These are phyloP conservation scores for Typhlichthys subterraneus DNA, from an alignment of 2,797 vertebrate species.

Conservation along the genomic window DNA sequence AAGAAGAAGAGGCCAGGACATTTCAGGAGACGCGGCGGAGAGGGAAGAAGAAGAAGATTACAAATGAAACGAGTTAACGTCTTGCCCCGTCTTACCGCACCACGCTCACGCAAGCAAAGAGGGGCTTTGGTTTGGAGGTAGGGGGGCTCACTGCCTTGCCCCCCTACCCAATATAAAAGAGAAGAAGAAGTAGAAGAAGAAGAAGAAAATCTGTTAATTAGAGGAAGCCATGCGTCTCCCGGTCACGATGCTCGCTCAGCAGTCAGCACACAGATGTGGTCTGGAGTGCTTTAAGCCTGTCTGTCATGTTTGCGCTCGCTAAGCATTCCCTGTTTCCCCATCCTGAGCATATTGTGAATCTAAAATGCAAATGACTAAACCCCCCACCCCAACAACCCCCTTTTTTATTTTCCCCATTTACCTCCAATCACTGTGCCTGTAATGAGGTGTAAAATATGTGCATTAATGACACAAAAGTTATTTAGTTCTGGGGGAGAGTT, in stretches of 20 bases:
- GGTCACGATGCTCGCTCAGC: slow-evolving; percentile 65
- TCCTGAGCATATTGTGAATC: slow-evolving; percentile 74
- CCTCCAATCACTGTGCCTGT: slow-evolving; percentile 77
- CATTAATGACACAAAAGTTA: slow-evolving; percentile 88
- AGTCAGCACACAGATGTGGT: slow-evolving; percentile 75
- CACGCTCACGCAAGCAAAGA: slow-evolving; percentile 79
- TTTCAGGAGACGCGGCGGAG: slow-evolving; percentile 91
- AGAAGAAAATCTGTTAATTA: slow-evolving; percentile 71
- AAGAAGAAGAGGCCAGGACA: slow-evolving; percentile 96
- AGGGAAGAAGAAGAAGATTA: slow-evolving; percentile 85
- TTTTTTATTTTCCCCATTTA: slow-evolving; percentile 55
- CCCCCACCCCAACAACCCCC: background rate
- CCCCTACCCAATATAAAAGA: slow-evolving; percentile 1
- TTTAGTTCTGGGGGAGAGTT: slow-evolving; percentile 89
- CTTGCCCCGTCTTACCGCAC: slow-evolving; percentile 83
- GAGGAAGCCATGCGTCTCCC: slow-evolving; percentile 73
- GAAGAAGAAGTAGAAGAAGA: background rate
- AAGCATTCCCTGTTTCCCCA: slow-evolving; percentile 49
- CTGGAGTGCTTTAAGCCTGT: slow-evolving; percentile 71
- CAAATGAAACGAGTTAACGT: slow-evolving; percentile 94
- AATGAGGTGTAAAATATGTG: slow-evolving; percentile 90
- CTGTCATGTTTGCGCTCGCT: slow-evolving; percentile 28
- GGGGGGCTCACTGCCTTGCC: slow-evolving; percentile 33
- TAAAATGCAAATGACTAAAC: slow-evolving; percentile 81
- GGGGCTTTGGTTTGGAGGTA: background rate